Base-by-base conservation (phyloP, 2,888 invertebrate genomes). In the Drosophila kuntzei region DNA sequence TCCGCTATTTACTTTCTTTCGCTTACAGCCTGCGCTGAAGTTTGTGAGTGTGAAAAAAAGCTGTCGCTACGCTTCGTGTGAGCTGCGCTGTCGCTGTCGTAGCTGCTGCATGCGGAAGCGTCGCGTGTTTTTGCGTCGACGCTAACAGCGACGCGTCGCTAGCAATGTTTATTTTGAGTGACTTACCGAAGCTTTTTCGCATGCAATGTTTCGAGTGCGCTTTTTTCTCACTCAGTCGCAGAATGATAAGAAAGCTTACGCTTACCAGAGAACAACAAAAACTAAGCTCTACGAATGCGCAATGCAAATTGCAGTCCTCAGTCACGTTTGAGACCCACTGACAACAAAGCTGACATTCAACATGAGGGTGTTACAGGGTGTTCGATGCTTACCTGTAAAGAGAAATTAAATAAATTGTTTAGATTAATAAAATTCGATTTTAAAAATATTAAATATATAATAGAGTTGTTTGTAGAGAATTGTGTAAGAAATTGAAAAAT, bases 1-100 rank as follows among this genome's bases (percentile, higher is more conserved):
- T 87, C 79, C 79, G 67, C 79, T 83, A 68, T 79, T 85, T 74
- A 81, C 89, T 86, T 89, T 89, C 89, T 89, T 85, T 86, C 80
- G 82, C 75, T 34, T n/a, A 83, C 80, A 71, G 87, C 68, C 83
- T 80, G 80, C 80, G 64, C 80, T 25, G 55, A 60, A 61, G 61
- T 57, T 53, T 37, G 37, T 51, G 34, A 65, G 63, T 53, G 47
- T 63, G 50, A 41, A 71, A 41, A 71, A 69, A 73, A 66, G 64
- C 71, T 60, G 58, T 54, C 58, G 80, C 77, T 65, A 77, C 78
- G 80, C 80, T 80, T 82, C 83, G 76, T 47, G 20, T 65, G 82
- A 70, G 75, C 79, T 61, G 68, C 54, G 62, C 55, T 44, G 67
- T n/a, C 47, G 37, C 51, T 29, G 69, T 14, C 41, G 50, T 47